These are phyloP conservation scores for Lordiphosa mommai DNA, from an alignment of 1,140 invertebrate species.

Conservation along the genomic window DNA sequence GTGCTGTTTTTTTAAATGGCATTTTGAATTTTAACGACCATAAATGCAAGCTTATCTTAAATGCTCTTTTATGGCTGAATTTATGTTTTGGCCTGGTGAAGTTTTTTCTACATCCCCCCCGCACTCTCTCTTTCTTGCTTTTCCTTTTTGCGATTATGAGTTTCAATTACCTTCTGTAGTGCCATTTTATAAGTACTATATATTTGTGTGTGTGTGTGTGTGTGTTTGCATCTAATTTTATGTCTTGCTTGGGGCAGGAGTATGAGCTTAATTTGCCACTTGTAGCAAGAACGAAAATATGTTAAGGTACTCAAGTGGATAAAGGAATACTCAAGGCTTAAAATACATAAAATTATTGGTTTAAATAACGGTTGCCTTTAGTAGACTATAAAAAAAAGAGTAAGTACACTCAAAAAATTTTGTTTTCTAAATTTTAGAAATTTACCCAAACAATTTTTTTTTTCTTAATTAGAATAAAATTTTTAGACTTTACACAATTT, in stretches of 20 bases:
- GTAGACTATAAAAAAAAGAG: too few relatives aligned
- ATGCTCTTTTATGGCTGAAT: constrained; percentile 75
- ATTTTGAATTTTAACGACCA: constrained; percentile 78
- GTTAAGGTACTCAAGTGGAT: too few relatives aligned
- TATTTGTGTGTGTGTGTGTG: neutral
- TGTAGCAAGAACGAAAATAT: constrained; percentile 5
- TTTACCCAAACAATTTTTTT: too few relatives aligned
- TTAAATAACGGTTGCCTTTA: too few relatives aligned
- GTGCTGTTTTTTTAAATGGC: constrained; percentile 60
- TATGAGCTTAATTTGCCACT: constrained; percentile 25
- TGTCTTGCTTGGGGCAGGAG: constrained; percentile 2
- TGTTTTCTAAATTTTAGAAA: too few relatives aligned
- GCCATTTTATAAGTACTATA: neutral
- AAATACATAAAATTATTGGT: too few relatives aligned
- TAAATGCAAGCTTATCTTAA: constrained; percentile 78
- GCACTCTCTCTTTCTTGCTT: neutral
- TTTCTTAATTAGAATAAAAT: too few relatives aligned
- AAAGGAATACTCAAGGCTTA: too few relatives aligned
- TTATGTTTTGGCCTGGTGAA: constrained; percentile 51
- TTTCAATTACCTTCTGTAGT: constrained; percentile 55
- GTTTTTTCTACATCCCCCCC: neutral
- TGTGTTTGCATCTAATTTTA: constrained; percentile 10
- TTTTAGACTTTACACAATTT: too few relatives aligned
- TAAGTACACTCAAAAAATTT: too few relatives aligned
- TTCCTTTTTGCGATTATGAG: constrained; percentile 48